Percentiles rank a stretch among this genome's conserved stretches.
These are phyloP conservation scores for Empis livida DNA, from an alignment of 2,888 invertebrate species.

Conservation along the genomic window DNA sequence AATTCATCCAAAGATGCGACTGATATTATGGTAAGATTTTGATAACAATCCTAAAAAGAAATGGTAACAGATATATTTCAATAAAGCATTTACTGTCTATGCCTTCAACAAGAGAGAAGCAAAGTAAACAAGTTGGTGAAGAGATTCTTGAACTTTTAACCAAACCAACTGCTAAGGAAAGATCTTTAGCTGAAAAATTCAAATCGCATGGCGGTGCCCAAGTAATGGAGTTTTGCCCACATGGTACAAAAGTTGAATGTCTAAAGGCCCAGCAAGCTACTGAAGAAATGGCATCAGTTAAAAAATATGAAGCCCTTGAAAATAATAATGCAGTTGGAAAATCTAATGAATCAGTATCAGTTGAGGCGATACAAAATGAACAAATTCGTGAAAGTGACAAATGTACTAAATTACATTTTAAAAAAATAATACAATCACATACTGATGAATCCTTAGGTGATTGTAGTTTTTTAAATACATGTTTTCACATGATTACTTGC, in stretches of 20 bases:
- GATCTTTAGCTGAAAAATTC: constrained; percentile 88
- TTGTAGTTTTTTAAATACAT: constrained; percentile 95
- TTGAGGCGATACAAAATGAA: constrained; percentile 12
- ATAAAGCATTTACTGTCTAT: constrained; percentile 28
- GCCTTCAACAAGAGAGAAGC: constrained; percentile 89
- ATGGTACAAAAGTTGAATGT: constrained; percentile 88
- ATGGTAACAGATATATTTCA: not conserved
- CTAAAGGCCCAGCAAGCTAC: constrained; percentile 37
- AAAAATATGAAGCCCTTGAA: constrained; percentile 18
- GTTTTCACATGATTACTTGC: constrained; percentile 98
- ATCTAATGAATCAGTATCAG: constrained; percentile 23
- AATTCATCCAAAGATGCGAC: constrained; percentile 36
- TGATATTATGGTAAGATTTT: constrained; percentile 52
- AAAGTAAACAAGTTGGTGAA: constrained; percentile 88
- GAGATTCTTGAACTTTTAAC: constrained; percentile 88
- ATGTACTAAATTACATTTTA: constrained; percentile 89
- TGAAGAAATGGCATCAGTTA: constrained; percentile 31
- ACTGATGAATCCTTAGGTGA: constrained; percentile 93
- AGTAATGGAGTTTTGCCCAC: constrained; percentile 92
- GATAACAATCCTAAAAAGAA: not conserved
- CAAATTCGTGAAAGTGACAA: constrained; percentile 31
- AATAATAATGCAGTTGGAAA: constrained; percentile 17
- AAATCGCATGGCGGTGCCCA: constrained; percentile 89
- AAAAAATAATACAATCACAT: constrained; percentile 90
- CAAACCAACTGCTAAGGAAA: constrained; percentile 92